phyloP scores from a whole-genome alignment of 2,113 vertebrate genomes.

The Clarias macrocephalus region DNA sequence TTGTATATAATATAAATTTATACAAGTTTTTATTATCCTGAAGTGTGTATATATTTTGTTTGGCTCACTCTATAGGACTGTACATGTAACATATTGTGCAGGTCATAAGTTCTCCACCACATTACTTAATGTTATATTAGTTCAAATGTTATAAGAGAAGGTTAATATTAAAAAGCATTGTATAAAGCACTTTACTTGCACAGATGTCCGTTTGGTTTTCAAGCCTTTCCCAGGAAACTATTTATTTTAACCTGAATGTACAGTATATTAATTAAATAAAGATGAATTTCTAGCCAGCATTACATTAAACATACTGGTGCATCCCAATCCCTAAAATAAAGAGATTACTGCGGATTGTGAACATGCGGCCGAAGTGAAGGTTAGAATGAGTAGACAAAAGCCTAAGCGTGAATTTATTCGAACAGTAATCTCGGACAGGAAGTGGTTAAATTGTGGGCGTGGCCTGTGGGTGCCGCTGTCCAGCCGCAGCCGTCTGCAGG shows the following conservation, averaged over 20 bases:
- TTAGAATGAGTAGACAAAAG: background rate
- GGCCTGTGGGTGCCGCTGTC: slow-evolving; percentile 55
- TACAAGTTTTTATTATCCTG: too few species aligned
- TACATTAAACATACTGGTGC: background rate
- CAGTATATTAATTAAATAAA: background rate
- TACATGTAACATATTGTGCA: too few species aligned
- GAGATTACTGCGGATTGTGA: background rate
- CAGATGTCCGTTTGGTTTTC: background rate
- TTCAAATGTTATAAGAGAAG: too few species aligned
- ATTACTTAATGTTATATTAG: too few species aligned
- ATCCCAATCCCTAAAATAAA: background rate
- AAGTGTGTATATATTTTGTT: too few species aligned
- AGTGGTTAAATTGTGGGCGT: slow-evolving; percentile 62
- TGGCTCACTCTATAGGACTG: too few species aligned
- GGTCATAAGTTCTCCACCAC: too few species aligned
- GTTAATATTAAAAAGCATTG: background rate
- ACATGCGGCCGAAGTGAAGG: background rate
- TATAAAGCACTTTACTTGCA: background rate
- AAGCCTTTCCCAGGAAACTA: background rate
- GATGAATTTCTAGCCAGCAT: background rate
- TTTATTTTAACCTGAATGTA: background rate
- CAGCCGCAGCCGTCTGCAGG: slow-evolving; percentile 68
- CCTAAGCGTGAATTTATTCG: background rate
- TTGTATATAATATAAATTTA: too few species aligned
- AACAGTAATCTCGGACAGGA: slow-evolving; percentile 5